Percentiles rank a stretch among this genome's conserved stretches.
Evolutionary conservation across 2,888 invertebrate genomes (phyloP).

Genomic region (Aelia acuminata): DNA sequence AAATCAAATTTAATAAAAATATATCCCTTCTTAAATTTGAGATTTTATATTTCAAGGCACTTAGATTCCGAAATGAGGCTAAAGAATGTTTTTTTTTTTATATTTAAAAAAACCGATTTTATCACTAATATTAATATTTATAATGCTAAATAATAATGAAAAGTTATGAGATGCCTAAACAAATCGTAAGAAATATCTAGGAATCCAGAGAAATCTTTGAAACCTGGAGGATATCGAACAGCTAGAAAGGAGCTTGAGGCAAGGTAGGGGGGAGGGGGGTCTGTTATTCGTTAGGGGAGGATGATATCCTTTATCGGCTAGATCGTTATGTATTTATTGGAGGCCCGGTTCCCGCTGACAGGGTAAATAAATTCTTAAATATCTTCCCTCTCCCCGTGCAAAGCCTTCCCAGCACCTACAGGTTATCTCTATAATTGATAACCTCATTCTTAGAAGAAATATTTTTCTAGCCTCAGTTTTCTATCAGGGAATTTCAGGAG

Average conservation of each 20-base stretch:
- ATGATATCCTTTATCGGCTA: neutral
- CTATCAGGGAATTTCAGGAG: neutral
- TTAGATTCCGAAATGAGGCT: too few species aligned
- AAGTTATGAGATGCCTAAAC: too few species aligned
- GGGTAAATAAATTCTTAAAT: slow-evolving; percentile 15
- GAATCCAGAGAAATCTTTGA: too few species aligned
- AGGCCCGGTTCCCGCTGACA: neutral
- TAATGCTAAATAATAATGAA: too few species aligned
- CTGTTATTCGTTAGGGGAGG: neutral
- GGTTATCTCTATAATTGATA: neutral
- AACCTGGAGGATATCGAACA: neutral
- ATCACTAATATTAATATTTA: too few species aligned
- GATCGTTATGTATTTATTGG: slow-evolving; percentile 22
- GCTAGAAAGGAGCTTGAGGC: neutral
- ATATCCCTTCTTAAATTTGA: too few species aligned
- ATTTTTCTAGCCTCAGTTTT: neutral
- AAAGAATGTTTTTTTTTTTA: too few species aligned
- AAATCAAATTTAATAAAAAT: too few species aligned
- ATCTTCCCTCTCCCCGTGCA: neutral
- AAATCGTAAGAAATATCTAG: too few species aligned
- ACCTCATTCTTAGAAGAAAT: neutral
- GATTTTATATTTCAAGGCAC: too few species aligned
- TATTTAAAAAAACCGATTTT: too few species aligned
- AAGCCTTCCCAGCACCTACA: neutral
- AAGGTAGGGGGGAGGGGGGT: neutral